Evolutionary conservation across 2,113 vertebrate genomes (phyloP).

Genomic region (Varanus salvator): DNA sequence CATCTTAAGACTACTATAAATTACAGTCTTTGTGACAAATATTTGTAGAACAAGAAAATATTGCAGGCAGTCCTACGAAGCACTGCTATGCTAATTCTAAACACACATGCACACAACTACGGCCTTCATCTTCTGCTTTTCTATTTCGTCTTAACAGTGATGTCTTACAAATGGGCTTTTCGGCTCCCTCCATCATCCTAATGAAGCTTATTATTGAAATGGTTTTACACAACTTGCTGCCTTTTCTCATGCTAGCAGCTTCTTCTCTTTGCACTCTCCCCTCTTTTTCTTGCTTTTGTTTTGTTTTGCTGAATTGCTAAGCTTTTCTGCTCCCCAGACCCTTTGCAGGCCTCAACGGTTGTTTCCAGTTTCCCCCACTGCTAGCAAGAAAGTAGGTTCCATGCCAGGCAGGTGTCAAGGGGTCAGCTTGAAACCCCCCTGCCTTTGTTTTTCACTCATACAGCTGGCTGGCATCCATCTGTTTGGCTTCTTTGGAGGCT

Average conservation of each 20-base stretch:
- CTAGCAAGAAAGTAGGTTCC: conserved; percentile 29
- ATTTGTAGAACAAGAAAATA: background rate
- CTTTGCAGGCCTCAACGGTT: conserved; percentile 33
- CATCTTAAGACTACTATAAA: background rate
- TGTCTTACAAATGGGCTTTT: background rate
- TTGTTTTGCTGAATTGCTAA: conserved; percentile 15
- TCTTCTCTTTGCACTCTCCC: background rate
- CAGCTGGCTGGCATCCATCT: conserved; percentile 59
- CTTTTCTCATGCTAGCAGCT: rapidly evolving
- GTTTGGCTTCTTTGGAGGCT: conserved; percentile 19
- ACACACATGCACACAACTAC: too few relatives aligned
- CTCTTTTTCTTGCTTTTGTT: conserved; percentile 13
- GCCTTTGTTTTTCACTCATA: conserved; percentile 54
- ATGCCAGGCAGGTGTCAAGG: conserved; percentile 49
- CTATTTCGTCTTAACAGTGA: background rate
- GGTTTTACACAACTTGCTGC: background rate
- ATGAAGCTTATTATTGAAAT: background rate
- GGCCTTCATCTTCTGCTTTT: rapidly evolving
- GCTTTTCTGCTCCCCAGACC: conserved; percentile 12
- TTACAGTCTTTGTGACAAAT: background rate
- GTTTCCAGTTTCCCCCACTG: conserved; percentile 30
- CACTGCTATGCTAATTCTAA: background rate
- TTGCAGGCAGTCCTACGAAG: background rate
- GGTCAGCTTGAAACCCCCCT: conserved; percentile 42
- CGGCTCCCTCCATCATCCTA: background rate